Base-by-base conservation (phyloP, 2,797 vertebrate genomes). In the Nothura maculosa region DNA sequence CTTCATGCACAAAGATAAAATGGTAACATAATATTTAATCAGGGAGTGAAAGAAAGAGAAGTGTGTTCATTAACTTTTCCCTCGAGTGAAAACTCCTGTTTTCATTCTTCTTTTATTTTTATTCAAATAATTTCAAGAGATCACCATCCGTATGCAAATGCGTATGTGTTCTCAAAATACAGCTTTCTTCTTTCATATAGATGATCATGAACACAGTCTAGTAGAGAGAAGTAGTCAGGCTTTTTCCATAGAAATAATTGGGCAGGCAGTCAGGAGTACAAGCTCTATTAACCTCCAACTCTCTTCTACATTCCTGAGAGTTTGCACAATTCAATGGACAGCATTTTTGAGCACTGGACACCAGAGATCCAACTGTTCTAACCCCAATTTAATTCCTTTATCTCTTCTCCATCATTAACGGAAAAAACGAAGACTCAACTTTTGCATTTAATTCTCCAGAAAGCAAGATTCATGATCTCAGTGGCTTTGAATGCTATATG, bases 1-100 rank as follows among this genome's bases (percentile, higher is more conserved):
- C 85, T 94, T 95, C 94, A 80, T 78, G 85, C 74, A 80, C 89
- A 93, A 96, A 96, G 93, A 96, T 89, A 91, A 96, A 95, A 91
- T 87, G 89, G 94, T 95, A 95, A 96, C 94, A 96, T 94, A 95
- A 96, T 95, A 96, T 95, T 95, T 96, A 96, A 96, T 94, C 95
- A 94, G 95, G 85, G 93, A 95, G 85, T 88, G 93, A 95, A 96
- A 95, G 92, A 94, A 94, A 95, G 89, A 96, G 93, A 96, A 96
- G 92, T 93, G 92, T 95, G 92, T 96, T 94, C 95, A 96, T 96
- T 95, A 96, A 96, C 92, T 96, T 96, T 85, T 96, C 94, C 93
- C 93, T 94, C 93, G 96, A 96, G 94, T 95, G 92, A 96, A 94
- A 96, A 96, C 91, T 95, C 92, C 91, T 95, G 92, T 95, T 96